These are phyloP conservation scores for Meloidogyne floridensis DNA, from an alignment of 1,140 invertebrate genomes.

Conservation along the genomic window DNA sequence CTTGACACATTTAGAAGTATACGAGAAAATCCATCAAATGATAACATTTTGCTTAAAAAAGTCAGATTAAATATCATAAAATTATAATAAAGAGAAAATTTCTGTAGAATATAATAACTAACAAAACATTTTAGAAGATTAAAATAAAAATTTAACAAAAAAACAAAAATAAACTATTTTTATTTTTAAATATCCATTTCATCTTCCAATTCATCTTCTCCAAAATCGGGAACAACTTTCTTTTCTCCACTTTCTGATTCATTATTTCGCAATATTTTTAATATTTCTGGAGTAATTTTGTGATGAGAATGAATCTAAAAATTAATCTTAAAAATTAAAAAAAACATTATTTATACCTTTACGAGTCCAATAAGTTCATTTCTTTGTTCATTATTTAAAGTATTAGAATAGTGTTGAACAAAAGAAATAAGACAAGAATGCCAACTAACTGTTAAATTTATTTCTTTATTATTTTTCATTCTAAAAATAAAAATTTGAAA, in stretches of 20 bases:
- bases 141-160: constrained; percentile 25
- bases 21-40: constrained; percentile 6
- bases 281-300: constrained; percentile 39
- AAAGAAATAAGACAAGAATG: constrained; percentile 92
- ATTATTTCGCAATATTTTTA: constrained; percentile 7
- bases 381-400: constrained; percentile 56
- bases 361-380: constrained; percentile 55
- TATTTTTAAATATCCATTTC: constrained; percentile 40
- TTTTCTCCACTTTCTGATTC: constrained; percentile 43
- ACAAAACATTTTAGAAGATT: constrained; percentile 8
- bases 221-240: constrained; percentile 41
- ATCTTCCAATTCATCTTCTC: constrained; percentile 17
- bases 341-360: constrained; percentile 41
- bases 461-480: constrained; percentile 36
- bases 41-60: background rate
- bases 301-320: constrained; percentile 40
- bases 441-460: constrained; percentile 87
- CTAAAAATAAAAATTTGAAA: constrained; percentile 37
- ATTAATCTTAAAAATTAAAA: constrained; percentile 1
- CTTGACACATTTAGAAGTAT: background rate
- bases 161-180: background rate
- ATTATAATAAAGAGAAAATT: constrained; percentile 17
- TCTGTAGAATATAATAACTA: background rate
- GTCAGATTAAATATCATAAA: background rate
- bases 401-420: constrained; percentile 81